A percentile compares a stretch with the other conserved stretches of the same genome.
phyloP scores from a whole-genome alignment of 2,113 vertebrate species.

The Mystacornis crossleyi region DNA sequence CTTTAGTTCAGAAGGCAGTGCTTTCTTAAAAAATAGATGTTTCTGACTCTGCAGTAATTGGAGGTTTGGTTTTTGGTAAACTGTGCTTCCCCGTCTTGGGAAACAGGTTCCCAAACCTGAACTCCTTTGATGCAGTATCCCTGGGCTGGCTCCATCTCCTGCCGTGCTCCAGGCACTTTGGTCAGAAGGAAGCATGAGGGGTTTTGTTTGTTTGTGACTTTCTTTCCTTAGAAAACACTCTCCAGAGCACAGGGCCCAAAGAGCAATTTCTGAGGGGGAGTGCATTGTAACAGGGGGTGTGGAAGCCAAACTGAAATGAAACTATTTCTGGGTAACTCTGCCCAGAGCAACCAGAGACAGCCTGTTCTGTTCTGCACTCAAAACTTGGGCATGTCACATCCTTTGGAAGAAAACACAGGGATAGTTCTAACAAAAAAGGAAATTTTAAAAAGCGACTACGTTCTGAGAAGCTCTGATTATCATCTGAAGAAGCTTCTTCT shows the following conservation, averaged over 20 bases:
- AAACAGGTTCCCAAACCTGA: not conserved
- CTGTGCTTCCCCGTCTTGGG: not conserved
- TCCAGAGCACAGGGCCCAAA: not conserved
- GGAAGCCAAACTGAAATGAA: not conserved
- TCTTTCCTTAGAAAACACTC: not conserved
- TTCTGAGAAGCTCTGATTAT: not conserved
- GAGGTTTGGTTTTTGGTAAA: not conserved
- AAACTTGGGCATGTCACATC: not conserved
- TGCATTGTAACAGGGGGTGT: not conserved
- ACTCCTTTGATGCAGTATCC: not conserved
- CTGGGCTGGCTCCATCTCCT: not conserved
- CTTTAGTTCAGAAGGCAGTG: not conserved
- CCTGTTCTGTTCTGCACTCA: not conserved
- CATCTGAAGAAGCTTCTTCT: not conserved
- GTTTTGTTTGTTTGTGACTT: not conserved
- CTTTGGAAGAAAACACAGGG: not conserved
- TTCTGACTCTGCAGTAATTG: not conserved
- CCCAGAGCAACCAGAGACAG: not conserved
- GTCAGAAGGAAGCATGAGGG: not conserved
- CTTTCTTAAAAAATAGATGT: not conserved
- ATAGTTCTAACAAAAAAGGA: not conserved
- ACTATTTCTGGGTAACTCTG: not conserved
- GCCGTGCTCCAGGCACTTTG: not conserved
- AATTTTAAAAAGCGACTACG: not conserved
- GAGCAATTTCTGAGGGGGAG: not conserved